Conservation (phyloP, 2,888 invertebrate genomes). For the Globia sparganii region DNA sequence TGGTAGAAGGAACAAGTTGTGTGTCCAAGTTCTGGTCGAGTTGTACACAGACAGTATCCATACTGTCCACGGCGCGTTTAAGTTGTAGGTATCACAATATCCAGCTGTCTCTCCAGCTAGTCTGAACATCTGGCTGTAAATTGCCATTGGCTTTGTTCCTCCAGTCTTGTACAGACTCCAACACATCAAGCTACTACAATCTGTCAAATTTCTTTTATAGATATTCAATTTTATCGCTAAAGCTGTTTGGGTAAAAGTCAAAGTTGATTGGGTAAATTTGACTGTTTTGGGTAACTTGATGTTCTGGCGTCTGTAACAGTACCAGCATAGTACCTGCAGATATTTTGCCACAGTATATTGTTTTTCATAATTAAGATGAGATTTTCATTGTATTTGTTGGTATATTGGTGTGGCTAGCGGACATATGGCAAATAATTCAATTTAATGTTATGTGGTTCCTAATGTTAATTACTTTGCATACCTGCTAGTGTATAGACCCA, state of each 20-base stretch:
- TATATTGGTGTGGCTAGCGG: not conserved
- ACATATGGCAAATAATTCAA: not conserved
- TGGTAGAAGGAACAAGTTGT: not conserved
- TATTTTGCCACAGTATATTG: too few species aligned
- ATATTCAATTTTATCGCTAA: too few species aligned
- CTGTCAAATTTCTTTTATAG: too few species aligned
- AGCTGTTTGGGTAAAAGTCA: too few species aligned
- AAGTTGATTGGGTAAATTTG: too few species aligned
- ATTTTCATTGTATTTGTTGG: not conserved
- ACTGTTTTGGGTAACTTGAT: too few species aligned
- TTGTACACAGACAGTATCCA: not conserved
- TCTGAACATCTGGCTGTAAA: not conserved
- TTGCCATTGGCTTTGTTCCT: not conserved
- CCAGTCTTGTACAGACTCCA: not conserved
- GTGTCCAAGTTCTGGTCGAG: not conserved
- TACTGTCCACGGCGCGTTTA: not conserved
- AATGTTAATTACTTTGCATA: too few species aligned
- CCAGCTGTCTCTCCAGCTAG: not conserved
- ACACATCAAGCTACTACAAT: too few species aligned
- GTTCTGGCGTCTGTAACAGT: too few species aligned
- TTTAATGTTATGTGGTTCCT: not conserved
- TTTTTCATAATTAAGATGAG: not conserved
- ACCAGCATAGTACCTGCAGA: not conserved
- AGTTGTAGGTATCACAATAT: constrained; percentile 1
- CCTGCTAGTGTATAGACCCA: too few species aligned